Conservation (phyloP, 2,888 invertebrate genomes). For the Trypoxylon attenuatum region DNA sequence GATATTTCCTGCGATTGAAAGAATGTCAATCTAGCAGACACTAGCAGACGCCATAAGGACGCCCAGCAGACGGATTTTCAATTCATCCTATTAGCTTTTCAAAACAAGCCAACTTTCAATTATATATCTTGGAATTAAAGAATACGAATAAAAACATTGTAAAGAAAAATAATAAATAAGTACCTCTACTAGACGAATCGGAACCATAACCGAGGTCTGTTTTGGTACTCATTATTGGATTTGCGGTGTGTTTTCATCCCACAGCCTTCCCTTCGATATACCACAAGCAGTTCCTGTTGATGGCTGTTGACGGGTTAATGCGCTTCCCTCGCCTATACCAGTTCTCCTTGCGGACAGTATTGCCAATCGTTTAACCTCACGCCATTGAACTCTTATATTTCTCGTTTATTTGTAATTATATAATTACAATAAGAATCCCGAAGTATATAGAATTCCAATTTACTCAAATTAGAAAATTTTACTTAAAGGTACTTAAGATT, state of each 20-base stretch:
- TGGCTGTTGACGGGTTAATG: no score
- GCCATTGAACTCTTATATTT: no score
- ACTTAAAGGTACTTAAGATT: no score
- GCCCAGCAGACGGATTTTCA: conserved; percentile 74
- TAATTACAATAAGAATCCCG: no score
- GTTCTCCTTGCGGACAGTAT: conserved; percentile 45
- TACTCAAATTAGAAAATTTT: no score
- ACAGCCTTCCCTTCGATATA: no score
- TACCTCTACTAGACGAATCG: conserved; percentile 63
- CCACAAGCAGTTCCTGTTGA: conserved; percentile 56
- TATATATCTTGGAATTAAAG: conserved; percentile 10
- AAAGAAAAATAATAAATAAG: no score
- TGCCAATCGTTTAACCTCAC: no score
- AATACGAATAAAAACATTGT: no score
- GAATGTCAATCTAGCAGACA: conserved; percentile 73
- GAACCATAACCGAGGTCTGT: conserved; percentile 57
- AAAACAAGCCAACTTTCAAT: background rate
- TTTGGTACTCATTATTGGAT: conserved; percentile 64
- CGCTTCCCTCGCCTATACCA: no score
- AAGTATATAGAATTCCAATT: no score
- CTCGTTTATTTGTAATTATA: no score
- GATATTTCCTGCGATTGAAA: conserved; percentile 30
- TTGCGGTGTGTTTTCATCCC: conserved; percentile 66
- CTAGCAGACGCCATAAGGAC: conserved; percentile 75
- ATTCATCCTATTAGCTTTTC: conserved; percentile 19